Conservation (phyloP, 35 echinoderm and acorn worm genomes). For the Holothuria glaberrima region DNA sequence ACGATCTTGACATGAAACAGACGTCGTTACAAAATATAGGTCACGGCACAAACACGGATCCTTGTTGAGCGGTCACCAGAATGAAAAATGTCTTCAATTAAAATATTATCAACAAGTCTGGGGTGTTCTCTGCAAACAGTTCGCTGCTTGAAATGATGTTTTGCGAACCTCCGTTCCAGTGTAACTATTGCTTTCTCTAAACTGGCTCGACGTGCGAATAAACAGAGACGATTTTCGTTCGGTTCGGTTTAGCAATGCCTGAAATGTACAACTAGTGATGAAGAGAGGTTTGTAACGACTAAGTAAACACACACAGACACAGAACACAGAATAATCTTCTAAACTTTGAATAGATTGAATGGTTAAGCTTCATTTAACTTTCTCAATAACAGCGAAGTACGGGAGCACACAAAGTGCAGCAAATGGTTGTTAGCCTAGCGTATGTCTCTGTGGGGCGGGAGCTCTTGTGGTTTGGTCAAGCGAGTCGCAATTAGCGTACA, state of each 20-base stretch:
- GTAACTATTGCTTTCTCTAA: too few species aligned
- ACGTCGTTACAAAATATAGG: too few species aligned
- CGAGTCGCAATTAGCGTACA: slow-evolving; percentile 31
- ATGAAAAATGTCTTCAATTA: too few species aligned
- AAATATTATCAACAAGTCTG: too few species aligned
- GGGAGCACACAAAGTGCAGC: slow-evolving; percentile 20
- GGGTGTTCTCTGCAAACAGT: too few species aligned
- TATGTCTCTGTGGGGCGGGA: slow-evolving; percentile 50
- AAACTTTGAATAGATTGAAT: slow-evolving; percentile 16
- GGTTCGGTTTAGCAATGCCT: not conserved
- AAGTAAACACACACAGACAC: slow-evolving; percentile 34
- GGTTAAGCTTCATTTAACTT: slow-evolving; percentile 48
- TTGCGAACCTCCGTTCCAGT: too few species aligned
- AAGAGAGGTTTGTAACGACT: not conserved
- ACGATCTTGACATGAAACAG: too few species aligned
- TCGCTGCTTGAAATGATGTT: too few species aligned
- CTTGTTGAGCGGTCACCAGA: too few species aligned
- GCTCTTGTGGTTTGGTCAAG: slow-evolving; percentile 52
- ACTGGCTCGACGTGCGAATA: too few species aligned
- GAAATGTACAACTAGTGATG: slow-evolving; percentile 8
- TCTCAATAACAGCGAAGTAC: slow-evolving; percentile 40
- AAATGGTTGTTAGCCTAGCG: slow-evolving; percentile 41
- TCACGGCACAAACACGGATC: too few species aligned
- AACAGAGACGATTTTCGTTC: too few species aligned
- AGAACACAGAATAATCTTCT: slow-evolving; percentile 30